Percentiles rank a stretch among this genome's conserved stretches.
phyloP scores from a whole-genome alignment of 2,888 invertebrate genomes.

The Nomada fabriciana region DNA sequence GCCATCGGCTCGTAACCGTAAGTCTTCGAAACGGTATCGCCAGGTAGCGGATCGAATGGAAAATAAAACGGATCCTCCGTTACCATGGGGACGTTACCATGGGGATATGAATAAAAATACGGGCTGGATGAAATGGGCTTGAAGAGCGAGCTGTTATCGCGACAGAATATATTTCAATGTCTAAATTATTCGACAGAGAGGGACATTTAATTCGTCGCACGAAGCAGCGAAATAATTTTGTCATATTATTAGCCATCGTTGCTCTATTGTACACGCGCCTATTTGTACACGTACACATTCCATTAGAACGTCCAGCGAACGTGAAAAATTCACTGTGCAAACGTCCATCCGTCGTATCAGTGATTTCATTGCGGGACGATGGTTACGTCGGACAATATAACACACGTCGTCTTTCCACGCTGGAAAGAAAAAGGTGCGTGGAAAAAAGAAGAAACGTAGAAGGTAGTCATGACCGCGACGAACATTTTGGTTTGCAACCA shows the following conservation, averaged over 20 bases:
- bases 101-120: neutral
- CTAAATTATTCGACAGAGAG: neutral
- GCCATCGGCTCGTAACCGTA: conserved; percentile 56
- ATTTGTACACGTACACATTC: no score
- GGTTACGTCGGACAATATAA: conserved; percentile 68
- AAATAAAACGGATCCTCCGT: conserved; percentile 18
- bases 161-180: neutral
- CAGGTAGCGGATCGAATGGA: neutral
- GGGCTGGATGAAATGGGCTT: neutral
- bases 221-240: conserved; percentile 45
- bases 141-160: neutral
- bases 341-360: conserved; percentile 42
- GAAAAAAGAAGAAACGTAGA: neutral
- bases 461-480: conserved; percentile 28
- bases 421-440: conserved; percentile 18
- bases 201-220: conserved; percentile 11
- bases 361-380: conserved; percentile 60
- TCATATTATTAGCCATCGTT: conserved; percentile 54
- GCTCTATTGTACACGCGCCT: conserved; percentile 54
- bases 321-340: conserved; percentile 65
- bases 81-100: neutral
- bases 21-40: conserved; percentile 49
- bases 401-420: conserved; percentile 47
- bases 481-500: conserved; percentile 53
- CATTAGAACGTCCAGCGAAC: conserved; percentile 63